Evolutionary conservation across 2,113 vertebrate genomes (phyloP).

Genomic region (Sarotherodon lohbergeri): DNA sequence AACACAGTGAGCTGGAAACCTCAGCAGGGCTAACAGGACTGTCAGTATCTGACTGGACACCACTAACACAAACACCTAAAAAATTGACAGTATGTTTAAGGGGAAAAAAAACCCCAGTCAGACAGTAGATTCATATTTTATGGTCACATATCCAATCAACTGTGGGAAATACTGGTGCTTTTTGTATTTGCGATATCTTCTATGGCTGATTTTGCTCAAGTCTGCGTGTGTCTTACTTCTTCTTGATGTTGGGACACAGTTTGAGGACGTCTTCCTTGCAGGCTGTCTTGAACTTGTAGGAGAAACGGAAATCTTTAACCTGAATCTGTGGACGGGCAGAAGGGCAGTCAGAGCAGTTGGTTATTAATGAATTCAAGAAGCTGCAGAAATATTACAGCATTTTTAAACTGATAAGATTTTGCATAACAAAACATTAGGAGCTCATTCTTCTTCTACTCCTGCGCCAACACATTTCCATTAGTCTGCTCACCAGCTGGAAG

Average conservation of each 20-base stretch:
- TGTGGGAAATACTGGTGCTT: background rate
- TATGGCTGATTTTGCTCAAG: background rate
- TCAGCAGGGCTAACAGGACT: background rate
- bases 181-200: fast-evolving
- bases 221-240: slow-evolving; percentile 77
- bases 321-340: slow-evolving; percentile 76
- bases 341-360: background rate
- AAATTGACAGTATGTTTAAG: background rate
- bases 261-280: slow-evolving; percentile 93
- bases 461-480: background rate
- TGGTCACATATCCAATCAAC: background rate
- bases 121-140: background rate
- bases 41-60: background rate
- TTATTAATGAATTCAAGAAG: background rate
- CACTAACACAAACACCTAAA: background rate
- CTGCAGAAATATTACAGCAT: background rate
- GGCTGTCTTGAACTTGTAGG: slow-evolving; percentile 97
- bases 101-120: fast-evolving
- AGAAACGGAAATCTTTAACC: slow-evolving; percentile 97
- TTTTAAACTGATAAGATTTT: background rate
- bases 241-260: slow-evolving; percentile 95
- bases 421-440: background rate
- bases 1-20: background rate
- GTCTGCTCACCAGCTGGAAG: slow-evolving; percentile 83
- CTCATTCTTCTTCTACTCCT: background rate